A percentile compares a stretch with the other conserved stretches of the same genome.
Conservation (phyloP, 2,797 vertebrate genomes). For the Lithobates pipiens region DNA sequence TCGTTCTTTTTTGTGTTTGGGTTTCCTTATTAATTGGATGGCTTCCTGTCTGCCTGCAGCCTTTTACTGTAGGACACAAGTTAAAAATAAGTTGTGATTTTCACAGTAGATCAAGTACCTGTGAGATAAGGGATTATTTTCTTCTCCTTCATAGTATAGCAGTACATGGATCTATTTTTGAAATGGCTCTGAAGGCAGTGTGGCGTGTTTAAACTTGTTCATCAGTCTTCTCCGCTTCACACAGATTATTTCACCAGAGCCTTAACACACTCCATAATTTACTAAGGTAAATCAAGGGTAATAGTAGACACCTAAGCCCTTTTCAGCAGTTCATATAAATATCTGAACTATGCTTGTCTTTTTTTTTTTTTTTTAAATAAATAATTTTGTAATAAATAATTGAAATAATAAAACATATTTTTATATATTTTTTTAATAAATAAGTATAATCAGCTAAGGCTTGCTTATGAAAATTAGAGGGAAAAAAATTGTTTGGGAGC, state of each 20-base stretch:
- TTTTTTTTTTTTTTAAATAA: too few species aligned
- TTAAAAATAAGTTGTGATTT: slow-evolving; percentile 54
- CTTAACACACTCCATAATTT: neutral
- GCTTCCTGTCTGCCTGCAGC: slow-evolving; percentile 32
- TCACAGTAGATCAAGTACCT: slow-evolving; percentile 59
- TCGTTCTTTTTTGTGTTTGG: neutral
- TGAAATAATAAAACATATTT: too few species aligned
- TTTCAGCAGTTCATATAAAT: neutral
- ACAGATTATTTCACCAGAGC: slow-evolving; percentile 9
- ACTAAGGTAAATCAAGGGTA: neutral
- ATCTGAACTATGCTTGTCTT: too few species aligned
- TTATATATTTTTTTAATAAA: too few species aligned
- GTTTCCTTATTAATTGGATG: slow-evolving; percentile 3
- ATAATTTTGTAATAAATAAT: too few species aligned
- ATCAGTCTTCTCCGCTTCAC: slow-evolving; percentile 3
- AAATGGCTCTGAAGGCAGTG: slow-evolving; percentile 6
- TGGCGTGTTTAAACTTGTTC: slow-evolving; percentile 25
- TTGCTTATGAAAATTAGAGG: neutral
- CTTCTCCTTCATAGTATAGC: slow-evolving; percentile 38
- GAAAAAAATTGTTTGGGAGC: neutral
- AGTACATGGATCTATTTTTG: slow-evolving; percentile 40
- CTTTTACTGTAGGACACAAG: slow-evolving; percentile 50
- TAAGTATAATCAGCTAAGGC: neutral
- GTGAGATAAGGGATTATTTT: slow-evolving; percentile 56
- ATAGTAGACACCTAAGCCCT: neutral